A percentile compares a stretch with the other conserved stretches of the same genome.
These are phyloP conservation scores for Solenopsis fugax DNA, from an alignment of 1,140 invertebrate species.

Conservation along the genomic window DNA sequence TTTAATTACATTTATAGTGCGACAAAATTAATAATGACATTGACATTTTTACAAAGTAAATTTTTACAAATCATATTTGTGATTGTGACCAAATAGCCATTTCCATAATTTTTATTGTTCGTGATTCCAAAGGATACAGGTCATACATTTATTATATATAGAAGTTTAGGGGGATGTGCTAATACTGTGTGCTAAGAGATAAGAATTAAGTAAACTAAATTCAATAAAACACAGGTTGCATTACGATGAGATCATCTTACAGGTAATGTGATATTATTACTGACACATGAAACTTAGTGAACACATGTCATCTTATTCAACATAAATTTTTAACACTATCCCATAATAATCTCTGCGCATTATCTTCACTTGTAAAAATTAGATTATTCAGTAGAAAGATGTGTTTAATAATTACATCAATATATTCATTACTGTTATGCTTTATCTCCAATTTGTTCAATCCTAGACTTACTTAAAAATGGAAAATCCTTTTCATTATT, in stretches of 20 bases:
- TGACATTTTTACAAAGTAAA: not conserved
- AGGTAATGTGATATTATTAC: conserved; percentile 27
- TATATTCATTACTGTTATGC: conserved; percentile 40
- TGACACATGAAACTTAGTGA: conserved; percentile 6
- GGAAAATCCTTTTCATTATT: not conserved
- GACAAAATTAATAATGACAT: not conserved
- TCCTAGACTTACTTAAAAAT: conserved; percentile 27
- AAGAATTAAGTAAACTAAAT: conserved; percentile 46
- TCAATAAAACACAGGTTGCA: conserved; percentile 23
- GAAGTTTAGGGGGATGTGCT: conserved; percentile 17
- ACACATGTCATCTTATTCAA: not conserved
- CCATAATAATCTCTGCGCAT: not conserved
- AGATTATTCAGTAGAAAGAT: conserved; percentile 22
- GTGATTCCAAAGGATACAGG: conserved; percentile 60
- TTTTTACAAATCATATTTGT: not conserved
- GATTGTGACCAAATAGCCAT: not conserved
- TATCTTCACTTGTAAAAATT: conserved; percentile 14
- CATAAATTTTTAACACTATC: conserved; percentile 3
- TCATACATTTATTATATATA: conserved; percentile 60
- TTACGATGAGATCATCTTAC: conserved; percentile 46
- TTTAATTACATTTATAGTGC: not conserved
- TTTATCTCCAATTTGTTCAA: conserved; percentile 33
- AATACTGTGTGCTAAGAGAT: conserved; percentile 23
- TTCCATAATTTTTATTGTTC: conserved; percentile 50
- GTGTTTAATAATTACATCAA: conserved; percentile 13